Conservation (phyloP, 1,140 invertebrate genomes). For the Drosophila setifemur region DNA sequence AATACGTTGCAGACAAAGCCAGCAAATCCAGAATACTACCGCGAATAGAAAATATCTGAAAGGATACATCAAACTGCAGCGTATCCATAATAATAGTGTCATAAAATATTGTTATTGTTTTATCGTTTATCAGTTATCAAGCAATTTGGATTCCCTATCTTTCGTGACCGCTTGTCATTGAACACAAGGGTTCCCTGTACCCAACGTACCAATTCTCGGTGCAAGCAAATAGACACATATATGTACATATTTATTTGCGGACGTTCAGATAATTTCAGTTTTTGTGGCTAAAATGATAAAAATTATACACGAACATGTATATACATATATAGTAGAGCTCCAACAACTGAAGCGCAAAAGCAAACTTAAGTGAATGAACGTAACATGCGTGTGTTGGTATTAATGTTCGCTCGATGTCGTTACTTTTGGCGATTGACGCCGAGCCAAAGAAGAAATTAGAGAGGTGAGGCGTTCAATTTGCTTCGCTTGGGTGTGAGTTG, state of each 20-base stretch:
- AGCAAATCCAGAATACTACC: no score
- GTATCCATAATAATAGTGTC: no score
- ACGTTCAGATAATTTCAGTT: constrained; percentile 45
- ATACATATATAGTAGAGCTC: constrained; percentile 14
- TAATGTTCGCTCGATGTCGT: constrained; percentile 1
- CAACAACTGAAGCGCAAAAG: constrained; percentile 33
- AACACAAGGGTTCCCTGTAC: constrained; percentile 32
- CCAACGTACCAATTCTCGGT: constrained; percentile 33
- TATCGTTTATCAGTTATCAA: no score
- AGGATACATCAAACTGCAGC: no score
- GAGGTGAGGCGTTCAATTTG: constrained; percentile 8
- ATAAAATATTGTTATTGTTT: no score
- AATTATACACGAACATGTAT: no score
- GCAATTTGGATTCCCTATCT: background rate
- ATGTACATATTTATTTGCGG: constrained; percentile 30
- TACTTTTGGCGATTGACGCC: constrained; percentile 28
- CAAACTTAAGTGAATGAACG: constrained; percentile 63
- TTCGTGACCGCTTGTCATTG: constrained; percentile 20
- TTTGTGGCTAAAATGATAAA: constrained; percentile 45
- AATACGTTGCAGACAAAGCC: no score
- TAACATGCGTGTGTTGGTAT: background rate
- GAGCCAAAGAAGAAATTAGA: background rate
- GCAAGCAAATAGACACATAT: constrained; percentile 55
- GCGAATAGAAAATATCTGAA: no score
- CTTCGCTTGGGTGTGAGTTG: constrained; percentile 5